A percentile compares a stretch with the other conserved stretches of the same genome.
These are phyloP conservation scores for Zalophus californianus DNA, from an alignment of 2,797 vertebrate genomes.

Conservation along the genomic window DNA sequence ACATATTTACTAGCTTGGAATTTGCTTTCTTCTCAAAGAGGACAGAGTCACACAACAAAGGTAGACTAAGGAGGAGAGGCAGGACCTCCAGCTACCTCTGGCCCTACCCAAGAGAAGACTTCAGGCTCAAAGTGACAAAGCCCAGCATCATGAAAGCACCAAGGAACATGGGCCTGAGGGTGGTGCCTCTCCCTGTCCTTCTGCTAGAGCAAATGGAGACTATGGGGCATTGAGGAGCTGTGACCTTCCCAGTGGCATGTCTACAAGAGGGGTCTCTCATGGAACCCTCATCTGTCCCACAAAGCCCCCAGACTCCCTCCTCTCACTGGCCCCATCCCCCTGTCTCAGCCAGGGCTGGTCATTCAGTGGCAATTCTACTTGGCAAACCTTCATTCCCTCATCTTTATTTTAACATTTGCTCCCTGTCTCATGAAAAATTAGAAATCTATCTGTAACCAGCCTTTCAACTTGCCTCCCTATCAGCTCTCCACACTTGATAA, in stretches of 20 bases:
- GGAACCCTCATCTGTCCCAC: rapidly evolving
- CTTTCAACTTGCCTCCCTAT: not conserved
- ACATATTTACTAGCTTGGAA: not conserved
- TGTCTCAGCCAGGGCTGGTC: not conserved
- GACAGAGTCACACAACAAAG: not conserved
- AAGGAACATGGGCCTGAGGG: rapidly evolving
- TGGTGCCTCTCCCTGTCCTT: not conserved
- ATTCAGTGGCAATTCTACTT: not conserved
- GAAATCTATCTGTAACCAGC: slow-evolving; percentile 65
- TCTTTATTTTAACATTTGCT: slow-evolving; percentile 64
- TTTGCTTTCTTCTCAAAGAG: not conserved
- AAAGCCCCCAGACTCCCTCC: not conserved
- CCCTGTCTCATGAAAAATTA: slow-evolving; percentile 58
- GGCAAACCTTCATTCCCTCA: not conserved
- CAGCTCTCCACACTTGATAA: not conserved
- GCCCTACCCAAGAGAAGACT: not conserved
- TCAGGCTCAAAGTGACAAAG: not conserved
- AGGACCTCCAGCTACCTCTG: not conserved
- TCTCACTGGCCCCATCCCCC: rapidly evolving
- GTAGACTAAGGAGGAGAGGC: rapidly evolving
- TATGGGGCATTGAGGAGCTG: rapidly evolving
- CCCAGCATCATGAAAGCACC: not conserved
- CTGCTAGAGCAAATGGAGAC: not conserved
- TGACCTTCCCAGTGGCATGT: not conserved
- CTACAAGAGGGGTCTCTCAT: not conserved